These are phyloP conservation scores for Melanotaenia duboulayi DNA, from an alignment of 2,113 vertebrate genomes.

Conservation along the genomic window DNA sequence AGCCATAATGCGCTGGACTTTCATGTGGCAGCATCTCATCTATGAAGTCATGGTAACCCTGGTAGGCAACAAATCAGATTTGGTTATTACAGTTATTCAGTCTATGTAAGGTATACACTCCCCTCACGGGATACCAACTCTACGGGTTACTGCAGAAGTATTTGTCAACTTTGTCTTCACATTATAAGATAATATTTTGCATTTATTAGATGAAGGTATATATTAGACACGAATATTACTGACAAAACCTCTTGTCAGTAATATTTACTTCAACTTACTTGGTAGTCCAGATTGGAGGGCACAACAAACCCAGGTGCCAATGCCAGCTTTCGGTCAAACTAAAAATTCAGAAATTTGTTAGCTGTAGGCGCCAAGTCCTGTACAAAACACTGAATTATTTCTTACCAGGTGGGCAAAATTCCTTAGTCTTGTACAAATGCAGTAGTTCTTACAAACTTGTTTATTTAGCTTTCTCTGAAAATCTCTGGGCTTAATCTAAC, in stretches of 20 bases:
- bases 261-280: conserved; percentile 51
- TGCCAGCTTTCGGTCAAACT: conserved; percentile 83
- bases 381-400: background rate
- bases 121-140: too few species aligned
- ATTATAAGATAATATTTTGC: too few species aligned
- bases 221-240: too few species aligned
- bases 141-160: background rate
- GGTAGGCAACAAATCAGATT: conserved; percentile 10
- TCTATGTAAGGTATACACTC: background rate
- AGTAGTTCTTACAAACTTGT: too few species aligned
- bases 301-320: conserved; percentile 82
- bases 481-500: background rate
- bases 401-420: too few species aligned
- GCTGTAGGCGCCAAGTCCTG: background rate
- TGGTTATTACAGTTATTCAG: background rate
- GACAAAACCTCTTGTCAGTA: too few species aligned
- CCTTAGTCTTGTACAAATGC: too few species aligned
- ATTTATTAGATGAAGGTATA: background rate
- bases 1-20: conserved; percentile 79
- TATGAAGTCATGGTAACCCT: conserved; percentile 82
- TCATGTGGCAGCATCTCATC: conserved; percentile 83
- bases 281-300: conserved; percentile 84
- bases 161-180: background rate
- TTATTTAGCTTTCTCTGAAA: too few species aligned
- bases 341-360: conserved; percentile 11